These are phyloP conservation scores for Typhlichthys eigenmanni DNA, from an alignment of 2,797 vertebrate species.

Conservation along the genomic window DNA sequence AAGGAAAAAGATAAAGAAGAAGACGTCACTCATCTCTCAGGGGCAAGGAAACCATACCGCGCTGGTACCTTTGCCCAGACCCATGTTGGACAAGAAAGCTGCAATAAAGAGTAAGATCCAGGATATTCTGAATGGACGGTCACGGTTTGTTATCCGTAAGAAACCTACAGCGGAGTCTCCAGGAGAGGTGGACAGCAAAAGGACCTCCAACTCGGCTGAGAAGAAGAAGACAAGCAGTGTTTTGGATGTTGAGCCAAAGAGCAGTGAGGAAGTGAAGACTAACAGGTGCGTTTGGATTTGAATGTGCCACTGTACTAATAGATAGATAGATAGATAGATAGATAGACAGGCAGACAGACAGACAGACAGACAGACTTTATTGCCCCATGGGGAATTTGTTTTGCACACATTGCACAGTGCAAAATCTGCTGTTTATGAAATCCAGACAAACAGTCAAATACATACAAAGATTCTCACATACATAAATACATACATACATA, in stretches of 20 bases:
- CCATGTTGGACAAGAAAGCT: constrained; percentile 62
- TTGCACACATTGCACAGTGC: neutral
- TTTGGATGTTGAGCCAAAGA: constrained; percentile 14
- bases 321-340: no score
- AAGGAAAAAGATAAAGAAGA: constrained; percentile 62
- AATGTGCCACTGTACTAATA: no score
- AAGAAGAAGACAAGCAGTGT: constrained; percentile 20
- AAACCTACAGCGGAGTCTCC: constrained; percentile 14
- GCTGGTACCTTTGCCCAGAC: constrained; percentile 37
- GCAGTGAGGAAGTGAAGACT: constrained; percentile 32
- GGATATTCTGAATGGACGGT: constrained; percentile 76
- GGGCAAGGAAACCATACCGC: constrained; percentile 55
- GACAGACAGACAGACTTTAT: no score
- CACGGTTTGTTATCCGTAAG: constrained; percentile 78
- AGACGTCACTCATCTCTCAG: constrained; percentile 53
- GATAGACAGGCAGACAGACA: no score
- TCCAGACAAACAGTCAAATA: no score
- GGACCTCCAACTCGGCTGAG: constrained; percentile 18
- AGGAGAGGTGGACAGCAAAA: constrained; percentile 13
- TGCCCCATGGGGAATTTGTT: no score
- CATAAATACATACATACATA: no score
- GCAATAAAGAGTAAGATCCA: constrained; percentile 74
- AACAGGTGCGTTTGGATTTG: constrained; percentile 44
- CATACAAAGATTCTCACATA: no score
- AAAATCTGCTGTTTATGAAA: no score